A percentile compares a stretch with the other conserved stretches of the same genome.
These are phyloP conservation scores for Phylloscopus collybita DNA, from an alignment of 2,797 vertebrate species.

Conservation along the genomic window DNA sequence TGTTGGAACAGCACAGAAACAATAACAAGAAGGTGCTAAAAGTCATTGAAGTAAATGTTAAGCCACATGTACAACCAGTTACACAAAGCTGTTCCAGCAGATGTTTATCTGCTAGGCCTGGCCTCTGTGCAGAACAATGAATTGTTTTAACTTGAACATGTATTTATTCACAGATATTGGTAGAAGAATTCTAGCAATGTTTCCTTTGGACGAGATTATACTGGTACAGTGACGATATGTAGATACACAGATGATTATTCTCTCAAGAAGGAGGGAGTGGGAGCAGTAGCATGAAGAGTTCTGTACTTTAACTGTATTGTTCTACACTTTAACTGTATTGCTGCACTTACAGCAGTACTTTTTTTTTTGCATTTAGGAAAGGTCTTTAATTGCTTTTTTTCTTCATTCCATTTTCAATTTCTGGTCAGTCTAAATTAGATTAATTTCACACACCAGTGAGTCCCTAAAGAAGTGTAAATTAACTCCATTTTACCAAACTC, in stretches of 20 bases:
- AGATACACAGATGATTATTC: background rate
- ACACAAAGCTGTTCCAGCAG: background rate
- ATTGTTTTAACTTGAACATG: background rate
- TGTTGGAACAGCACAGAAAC: slow-evolving; percentile 16
- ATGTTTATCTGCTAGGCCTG: slow-evolving; percentile 28
- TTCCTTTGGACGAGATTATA: background rate
- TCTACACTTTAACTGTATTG: background rate
- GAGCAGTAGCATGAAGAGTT: background rate
- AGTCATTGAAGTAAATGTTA: slow-evolving; percentile 43
- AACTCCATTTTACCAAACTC: slow-evolving; percentile 49
- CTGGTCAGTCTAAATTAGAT: slow-evolving; percentile 41
- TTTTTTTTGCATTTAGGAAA: background rate
- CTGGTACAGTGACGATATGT: background rate
- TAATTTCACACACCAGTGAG: slow-evolving; percentile 50
- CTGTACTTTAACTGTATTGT: background rate
- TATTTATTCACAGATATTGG: background rate
- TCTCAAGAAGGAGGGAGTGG: background rate
- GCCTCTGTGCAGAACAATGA: background rate
- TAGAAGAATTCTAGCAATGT: background rate
- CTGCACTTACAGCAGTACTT: background rate
- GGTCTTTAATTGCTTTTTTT: slow-evolving; percentile 34
- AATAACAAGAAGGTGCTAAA: slow-evolving; percentile 55
- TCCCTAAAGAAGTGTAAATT: slow-evolving; percentile 57
- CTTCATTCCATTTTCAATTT: slow-evolving; percentile 36
- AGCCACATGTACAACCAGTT: slow-evolving; percentile 42